A percentile compares a stretch with the other conserved stretches of the same genome.
Evolutionary conservation across 1,140 invertebrate genomes (phyloP).

Genomic region (Aporrectodea caliginosa): DNA sequence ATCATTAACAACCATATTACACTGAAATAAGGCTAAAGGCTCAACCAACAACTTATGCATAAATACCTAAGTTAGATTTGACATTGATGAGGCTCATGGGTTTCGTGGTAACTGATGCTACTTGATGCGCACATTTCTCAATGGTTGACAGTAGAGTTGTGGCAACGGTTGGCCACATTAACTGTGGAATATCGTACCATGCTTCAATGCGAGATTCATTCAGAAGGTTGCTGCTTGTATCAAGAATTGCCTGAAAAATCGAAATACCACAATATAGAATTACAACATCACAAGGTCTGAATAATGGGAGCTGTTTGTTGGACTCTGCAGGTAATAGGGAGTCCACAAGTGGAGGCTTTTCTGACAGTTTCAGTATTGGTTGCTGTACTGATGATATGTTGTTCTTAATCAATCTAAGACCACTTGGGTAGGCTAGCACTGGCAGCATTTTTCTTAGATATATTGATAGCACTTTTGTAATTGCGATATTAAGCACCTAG

Average conservation of each 20-base stretch:
- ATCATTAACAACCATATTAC: not conserved
- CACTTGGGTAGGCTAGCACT: no score
- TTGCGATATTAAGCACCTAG: no score
- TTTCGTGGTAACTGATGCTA: not conserved
- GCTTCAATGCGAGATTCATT: not conserved
- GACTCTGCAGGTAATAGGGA: not conserved
- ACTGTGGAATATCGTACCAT: not conserved
- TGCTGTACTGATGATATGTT: not conserved
- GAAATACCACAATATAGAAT: not conserved
- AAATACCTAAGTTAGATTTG: not conserved
- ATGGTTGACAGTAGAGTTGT: not conserved
- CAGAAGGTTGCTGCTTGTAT: not conserved
- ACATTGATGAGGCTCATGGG: not conserved
- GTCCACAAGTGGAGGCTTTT: no score
- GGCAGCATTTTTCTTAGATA: no score
- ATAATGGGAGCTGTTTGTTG: not conserved
- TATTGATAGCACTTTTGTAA: no score
- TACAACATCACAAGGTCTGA: not conserved
- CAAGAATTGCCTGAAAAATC: not conserved
- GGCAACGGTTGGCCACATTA: not conserved
- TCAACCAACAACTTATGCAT: not conserved
- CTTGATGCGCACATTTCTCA: not conserved
- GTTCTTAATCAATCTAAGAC: not conserved
- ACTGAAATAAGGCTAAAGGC: not conserved
- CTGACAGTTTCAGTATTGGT: no score